Conservation (phyloP, 2,888 invertebrate species). For the Philonicus albiceps region DNA sequence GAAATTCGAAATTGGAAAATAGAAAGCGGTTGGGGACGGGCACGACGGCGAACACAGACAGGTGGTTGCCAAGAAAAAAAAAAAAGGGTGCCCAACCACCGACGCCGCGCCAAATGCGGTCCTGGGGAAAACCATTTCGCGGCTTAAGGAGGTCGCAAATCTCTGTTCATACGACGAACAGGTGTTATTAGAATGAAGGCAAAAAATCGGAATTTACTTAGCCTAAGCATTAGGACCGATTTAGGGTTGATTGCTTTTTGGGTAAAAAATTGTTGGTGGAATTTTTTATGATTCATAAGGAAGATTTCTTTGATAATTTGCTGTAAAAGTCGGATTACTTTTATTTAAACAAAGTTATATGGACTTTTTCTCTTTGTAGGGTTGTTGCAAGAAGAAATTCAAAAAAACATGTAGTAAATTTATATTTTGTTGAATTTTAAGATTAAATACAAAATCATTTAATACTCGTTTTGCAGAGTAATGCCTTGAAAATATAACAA, state of each 20-base stretch:
- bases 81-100: conserved; percentile 8
- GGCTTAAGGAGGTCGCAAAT: background rate
- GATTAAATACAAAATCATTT: no score
- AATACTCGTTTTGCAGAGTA: no score
- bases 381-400: background rate
- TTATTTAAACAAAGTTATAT: background rate
- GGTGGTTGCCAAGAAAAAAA: background rate
- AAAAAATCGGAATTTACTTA: conserved; percentile 36
- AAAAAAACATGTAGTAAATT: background rate
- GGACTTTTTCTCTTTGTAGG: background rate
- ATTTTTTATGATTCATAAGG: background rate
- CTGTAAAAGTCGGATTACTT: background rate
- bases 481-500: no score
- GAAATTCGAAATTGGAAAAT: conserved; percentile 31
- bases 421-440: no score
- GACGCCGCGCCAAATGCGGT: background rate
- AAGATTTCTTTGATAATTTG: background rate
- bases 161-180: conserved; percentile 9
- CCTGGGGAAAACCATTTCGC: background rate
- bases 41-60: background rate
- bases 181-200: conserved; percentile 19
- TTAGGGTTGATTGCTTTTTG: conserved; percentile 18
- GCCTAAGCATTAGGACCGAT: conserved; percentile 11
- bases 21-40: background rate
- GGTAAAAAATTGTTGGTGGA: background rate